A percentile compares a stretch with the other conserved stretches of the same genome.
phyloP scores from a whole-genome alignment of 2,888 invertebrate genomes.

The Parnassius orleans region DNA sequence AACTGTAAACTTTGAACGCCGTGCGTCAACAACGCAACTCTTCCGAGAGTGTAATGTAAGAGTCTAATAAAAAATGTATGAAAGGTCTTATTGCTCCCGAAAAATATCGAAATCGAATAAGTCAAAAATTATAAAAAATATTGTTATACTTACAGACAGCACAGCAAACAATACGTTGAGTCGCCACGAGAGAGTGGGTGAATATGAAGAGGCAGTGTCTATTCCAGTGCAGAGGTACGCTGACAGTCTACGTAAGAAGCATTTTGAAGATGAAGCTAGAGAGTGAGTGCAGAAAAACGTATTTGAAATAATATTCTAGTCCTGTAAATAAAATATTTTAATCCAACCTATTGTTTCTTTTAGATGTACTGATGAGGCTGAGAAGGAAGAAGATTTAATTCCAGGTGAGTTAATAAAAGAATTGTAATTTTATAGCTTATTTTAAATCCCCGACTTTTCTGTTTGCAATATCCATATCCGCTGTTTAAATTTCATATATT shows the following conservation, averaged over 20 bases:
- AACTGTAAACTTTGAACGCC: too few relatives aligned
- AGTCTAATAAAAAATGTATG: too few relatives aligned
- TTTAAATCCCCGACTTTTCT: too few relatives aligned
- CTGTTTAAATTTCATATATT: too few relatives aligned
- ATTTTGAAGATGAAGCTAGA: slow-evolving; percentile 56
- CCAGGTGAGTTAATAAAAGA: slow-evolving; percentile 49
- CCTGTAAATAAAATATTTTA: not conserved
- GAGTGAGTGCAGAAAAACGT: slow-evolving; percentile 7
- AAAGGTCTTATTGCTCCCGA: too few relatives aligned
- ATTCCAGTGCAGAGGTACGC: slow-evolving; percentile 79
- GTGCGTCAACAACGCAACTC: too few relatives aligned
- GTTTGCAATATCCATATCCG: too few relatives aligned
- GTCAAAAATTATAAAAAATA: not conserved
- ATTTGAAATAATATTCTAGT: not conserved
- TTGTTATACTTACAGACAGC: slow-evolving; percentile 1
- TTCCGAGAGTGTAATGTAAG: too few relatives aligned
- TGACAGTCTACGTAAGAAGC: slow-evolving; percentile 76
- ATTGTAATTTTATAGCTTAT: not conserved
- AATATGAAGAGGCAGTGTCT: slow-evolving; percentile 81
- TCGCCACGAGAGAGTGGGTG: slow-evolving; percentile 80
- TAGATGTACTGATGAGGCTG: slow-evolving; percentile 50
- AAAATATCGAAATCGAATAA: too few relatives aligned
- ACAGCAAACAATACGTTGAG: slow-evolving; percentile 49
- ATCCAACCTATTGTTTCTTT: slow-evolving; percentile 22
- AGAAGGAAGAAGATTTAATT: slow-evolving; percentile 62